A percentile compares a stretch with the other conserved stretches of the same genome.
Conservation (phyloP, 2,797 vertebrate genomes). For the Sebastes hopkinsi region DNA sequence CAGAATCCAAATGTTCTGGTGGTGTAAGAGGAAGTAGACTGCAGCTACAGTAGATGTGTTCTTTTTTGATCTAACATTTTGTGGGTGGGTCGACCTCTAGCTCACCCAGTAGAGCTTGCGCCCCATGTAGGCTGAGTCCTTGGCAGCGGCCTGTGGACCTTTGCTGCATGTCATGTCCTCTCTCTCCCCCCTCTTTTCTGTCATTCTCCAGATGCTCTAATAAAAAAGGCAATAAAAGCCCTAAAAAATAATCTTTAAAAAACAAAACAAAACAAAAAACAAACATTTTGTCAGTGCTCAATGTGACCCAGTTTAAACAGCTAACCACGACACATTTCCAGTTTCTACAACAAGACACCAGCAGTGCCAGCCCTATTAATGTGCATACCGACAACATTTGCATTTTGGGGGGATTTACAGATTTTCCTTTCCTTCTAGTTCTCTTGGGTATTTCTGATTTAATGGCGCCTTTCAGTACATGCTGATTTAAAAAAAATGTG, state of each 20-base stretch:
- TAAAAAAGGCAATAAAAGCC: no score
- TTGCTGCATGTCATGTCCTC: no score
- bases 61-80: not conserved
- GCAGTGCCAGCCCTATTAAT: not conserved
- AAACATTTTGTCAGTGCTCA: not conserved
- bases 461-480: not conserved
- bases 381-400: not conserved
- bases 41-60: not conserved
- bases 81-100: no score
- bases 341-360: not conserved
- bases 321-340: not conserved
- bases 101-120: no score
- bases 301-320: not conserved
- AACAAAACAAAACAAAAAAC: no score
- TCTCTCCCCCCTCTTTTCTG: no score
- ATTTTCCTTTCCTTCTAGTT: not conserved
- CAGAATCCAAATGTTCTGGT: not conserved
- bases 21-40: not conserved
- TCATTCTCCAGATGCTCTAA: no score
- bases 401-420: not conserved
- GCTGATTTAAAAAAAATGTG: not conserved
- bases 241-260: no score
- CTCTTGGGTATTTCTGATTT: not conserved
- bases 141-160: no score
- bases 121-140: no score